Base-by-base conservation (phyloP, 92 coral and sea anemone species). In the Ricordea florida region DNA sequence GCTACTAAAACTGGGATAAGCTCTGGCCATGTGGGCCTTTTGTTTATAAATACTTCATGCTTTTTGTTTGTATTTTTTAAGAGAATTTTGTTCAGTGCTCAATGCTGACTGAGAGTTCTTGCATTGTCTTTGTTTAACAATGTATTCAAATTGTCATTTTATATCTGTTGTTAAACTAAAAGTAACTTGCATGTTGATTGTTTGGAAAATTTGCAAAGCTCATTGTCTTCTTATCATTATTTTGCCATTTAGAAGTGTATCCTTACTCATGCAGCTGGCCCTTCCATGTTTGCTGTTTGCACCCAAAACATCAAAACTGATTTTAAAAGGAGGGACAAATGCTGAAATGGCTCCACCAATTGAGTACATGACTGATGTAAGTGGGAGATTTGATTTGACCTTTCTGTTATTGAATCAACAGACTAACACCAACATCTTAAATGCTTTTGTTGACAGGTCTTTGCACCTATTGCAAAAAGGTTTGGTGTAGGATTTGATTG, bases 291-390 rank as follows among this genome's bases (percentile, higher is more conserved):
- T 94, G 57, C 64, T 92, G 23, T 94, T 74, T 86, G 97, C 90
- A 15, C 93, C 97, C 44, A 30, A 79, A 5, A 51, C 66, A 46
- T 88, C 91, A 40, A 50, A 71, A 23, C 76, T 94, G 62, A 75
- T 85, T 35, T 91, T 91, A 1, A 91, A 84, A 63, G 97, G 97
- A 66, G 97, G 98, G 13, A 92, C 97, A 34, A 85, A 94, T 83
- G 94, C 94, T 10, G 97, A 89, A 15, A 86, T 94, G 97, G 98
- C 98, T n/a, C 98, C 97, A 52, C 98, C 89, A 29, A 80, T 89
- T 76, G 98, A 91, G 42, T 94, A 85, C 82, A 88, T 94, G 93
- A 92, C 84, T 5, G 88, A 94, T 73, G 98, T 94, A 91, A 31
- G 84, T 67, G 13, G 58, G 44, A 37, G 44, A n/a, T 37, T 37